phyloP scores from a whole-genome alignment of 2,888 invertebrate species.

The Tenthredo distinguenda region DNA sequence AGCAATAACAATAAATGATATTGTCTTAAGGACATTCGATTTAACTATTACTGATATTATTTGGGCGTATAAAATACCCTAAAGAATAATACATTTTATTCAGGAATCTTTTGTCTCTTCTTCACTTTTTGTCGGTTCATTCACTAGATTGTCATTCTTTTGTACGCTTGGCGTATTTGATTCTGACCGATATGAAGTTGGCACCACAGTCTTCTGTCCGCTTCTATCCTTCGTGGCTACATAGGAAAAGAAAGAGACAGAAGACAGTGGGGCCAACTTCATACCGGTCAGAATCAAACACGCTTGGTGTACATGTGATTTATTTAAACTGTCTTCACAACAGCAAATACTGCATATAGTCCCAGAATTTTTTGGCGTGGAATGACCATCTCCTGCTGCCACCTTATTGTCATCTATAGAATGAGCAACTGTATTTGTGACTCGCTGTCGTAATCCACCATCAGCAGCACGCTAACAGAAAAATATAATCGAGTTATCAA shows the following conservation, averaged over 20 bases:
- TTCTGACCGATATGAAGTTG: no score
- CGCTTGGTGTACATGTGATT: not conserved
- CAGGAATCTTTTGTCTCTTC: not conserved
- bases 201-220: no score
- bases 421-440: not conserved
- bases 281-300: no score
- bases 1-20: not conserved
- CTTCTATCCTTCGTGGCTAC: no score
- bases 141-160: not conserved
- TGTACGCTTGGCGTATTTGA: no score
- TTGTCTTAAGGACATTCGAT: not conserved
- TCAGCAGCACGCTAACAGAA: not conserved
- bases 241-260: conserved; percentile 56
- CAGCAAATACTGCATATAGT: not conserved
- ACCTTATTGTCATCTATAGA: not conserved
- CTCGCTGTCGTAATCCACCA: not conserved
- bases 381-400: not conserved
- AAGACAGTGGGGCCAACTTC: no score
- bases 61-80: conserved; percentile 10
- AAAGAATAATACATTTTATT: not conserved
- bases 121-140: not conserved
- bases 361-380: not conserved
- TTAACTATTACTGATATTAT: not conserved
- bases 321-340: not conserved
- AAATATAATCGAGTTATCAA: not conserved